These are phyloP conservation scores for Rhizoglyphus robini DNA, from an alignment of 1,140 invertebrate genomes.

Conservation along the genomic window DNA sequence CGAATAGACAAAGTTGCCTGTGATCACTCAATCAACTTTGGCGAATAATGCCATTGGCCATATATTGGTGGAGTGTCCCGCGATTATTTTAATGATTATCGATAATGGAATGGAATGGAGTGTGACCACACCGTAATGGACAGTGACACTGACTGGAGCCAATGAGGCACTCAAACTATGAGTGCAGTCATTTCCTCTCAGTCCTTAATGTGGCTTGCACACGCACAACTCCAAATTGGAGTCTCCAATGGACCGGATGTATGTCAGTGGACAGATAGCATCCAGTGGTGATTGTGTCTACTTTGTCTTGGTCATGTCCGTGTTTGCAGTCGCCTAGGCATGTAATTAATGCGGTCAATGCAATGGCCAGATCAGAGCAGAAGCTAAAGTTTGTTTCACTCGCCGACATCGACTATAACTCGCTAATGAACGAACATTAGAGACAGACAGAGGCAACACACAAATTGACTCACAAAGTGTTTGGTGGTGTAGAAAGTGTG, in stretches of 20 bases:
- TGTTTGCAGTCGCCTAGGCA: neutral
- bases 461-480: neutral
- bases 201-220: neutral
- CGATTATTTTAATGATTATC: no score
- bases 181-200: neutral
- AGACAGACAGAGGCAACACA: no score
- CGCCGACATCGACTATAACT: neutral
- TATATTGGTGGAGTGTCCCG: no score
- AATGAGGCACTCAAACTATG: slow-evolving; percentile 1
- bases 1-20: no score
- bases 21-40: no score
- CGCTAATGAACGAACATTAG: no score
- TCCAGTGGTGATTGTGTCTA: neutral
- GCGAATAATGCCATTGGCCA: no score
- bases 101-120: no score
- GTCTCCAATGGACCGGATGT: neutral
- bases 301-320: neutral
- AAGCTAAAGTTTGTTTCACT: neutral
- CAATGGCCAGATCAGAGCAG: no score
- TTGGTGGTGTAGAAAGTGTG: neutral
- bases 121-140: neutral
- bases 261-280: neutral
- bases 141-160: neutral
- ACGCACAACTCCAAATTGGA: neutral
- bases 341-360: neutral